Base-by-base conservation (phyloP, 2,888 invertebrate genomes). In the Cheilosia variabilis region DNA sequence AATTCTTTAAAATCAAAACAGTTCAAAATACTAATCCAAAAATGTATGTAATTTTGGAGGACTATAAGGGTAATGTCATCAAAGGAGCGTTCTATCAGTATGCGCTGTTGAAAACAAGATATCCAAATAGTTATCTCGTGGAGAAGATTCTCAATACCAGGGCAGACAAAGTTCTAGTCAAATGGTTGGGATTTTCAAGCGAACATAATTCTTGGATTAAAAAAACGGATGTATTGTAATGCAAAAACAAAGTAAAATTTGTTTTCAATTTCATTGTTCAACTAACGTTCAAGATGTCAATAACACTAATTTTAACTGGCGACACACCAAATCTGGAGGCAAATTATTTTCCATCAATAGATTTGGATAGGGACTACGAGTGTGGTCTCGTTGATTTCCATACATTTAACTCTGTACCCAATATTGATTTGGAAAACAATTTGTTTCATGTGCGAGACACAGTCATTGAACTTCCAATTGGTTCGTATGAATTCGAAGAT, bases 401-500 rank as follows among this genome's bases (percentile, higher is more conserved):
- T 66, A 68, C 82, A 60, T 87, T 75, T 62, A 71, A 80, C 47
- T 76, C 82, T 7, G 58, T 91, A 52, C 89, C 90, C 3, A 92
- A 91, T 79, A 87, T 92, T 6, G 89, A 91, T 87, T 80, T 87
- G 45, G 81, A 79, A 45, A 89, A 90, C 76, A 91, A 90, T 87
- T 89, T 89, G 68, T 90, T 91, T 87, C 88, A 89, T 72, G 24
- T 82, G 15, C 43, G 69, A 22, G 50, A 89, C 43, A 65, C 88
- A 71, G 79, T 82, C 27, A 68, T 90, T 22, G 82, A 66, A 45
- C 87, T 90, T 63, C 89, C 90, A 31, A 84, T 81, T 4, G 90
- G 90, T 10, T 88, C 89, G n/a, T 90, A 91, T 84, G 90, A 91
- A 88, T 87, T 90, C 27, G 87, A 88, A 19, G 89, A 90, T 87